Conservation (phyloP, 2,888 invertebrate species). For the Trachelus stipa region DNA sequence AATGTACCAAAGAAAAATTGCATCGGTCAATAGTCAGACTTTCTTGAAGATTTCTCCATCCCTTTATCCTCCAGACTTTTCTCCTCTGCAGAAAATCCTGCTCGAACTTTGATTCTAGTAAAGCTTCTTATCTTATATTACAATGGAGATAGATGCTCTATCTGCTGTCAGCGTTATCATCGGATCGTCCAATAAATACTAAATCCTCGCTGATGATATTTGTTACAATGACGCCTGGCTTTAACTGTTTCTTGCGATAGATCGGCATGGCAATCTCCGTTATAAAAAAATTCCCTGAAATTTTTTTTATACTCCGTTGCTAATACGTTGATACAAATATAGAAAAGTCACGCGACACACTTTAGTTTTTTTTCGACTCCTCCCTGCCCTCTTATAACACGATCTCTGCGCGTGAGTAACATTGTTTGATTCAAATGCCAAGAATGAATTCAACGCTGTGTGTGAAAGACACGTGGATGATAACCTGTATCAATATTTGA, state of each 20-base stretch:
- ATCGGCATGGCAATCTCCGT: not conserved
- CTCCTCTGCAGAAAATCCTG: not conserved
- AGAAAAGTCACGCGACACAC: not conserved
- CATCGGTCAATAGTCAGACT: not conserved
- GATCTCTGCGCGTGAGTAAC: not conserved
- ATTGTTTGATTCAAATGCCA: not conserved
- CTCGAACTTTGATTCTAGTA: not conserved
- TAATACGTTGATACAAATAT: not conserved
- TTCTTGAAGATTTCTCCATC: not conserved
- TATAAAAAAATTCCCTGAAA: not conserved
- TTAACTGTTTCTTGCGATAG: not conserved
- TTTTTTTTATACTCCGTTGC: not conserved
- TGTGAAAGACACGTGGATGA: not conserved
- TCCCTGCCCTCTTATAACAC: not conserved
- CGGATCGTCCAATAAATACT: not conserved
- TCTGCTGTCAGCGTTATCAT: conserved; percentile 4
- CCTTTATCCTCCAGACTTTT: not conserved
- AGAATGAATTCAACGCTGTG: not conserved
- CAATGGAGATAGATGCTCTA: conserved; percentile 15
- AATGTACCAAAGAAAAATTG: not conserved
- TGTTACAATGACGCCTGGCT: not conserved
- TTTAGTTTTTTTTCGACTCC: not conserved
- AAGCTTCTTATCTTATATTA: conserved; percentile 10
- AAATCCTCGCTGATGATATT: not conserved
- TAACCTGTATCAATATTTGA: not conserved